These are phyloP conservation scores for Hirtodrosophila duncani DNA, from an alignment of 2,888 invertebrate genomes.

Conservation along the genomic window DNA sequence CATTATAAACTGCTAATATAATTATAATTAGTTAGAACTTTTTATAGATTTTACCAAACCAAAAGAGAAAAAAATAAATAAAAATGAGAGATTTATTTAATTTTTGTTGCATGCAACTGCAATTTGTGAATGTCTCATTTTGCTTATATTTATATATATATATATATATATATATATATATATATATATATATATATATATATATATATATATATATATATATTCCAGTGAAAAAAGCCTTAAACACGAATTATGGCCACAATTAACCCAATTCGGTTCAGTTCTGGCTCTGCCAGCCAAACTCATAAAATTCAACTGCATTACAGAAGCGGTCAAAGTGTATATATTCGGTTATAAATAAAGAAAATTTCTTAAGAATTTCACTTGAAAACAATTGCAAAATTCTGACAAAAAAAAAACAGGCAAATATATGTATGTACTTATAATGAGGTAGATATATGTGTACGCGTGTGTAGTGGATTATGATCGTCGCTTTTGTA, in stretches of 20 bases:
- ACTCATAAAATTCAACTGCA: slow-evolving; percentile 40
- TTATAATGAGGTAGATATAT: no score
- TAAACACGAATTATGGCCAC: slow-evolving; percentile 58
- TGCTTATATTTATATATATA: background rate
- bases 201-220: slow-evolving; percentile 2
- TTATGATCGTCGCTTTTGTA: no score
- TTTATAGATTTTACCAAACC: slow-evolving; percentile 12
- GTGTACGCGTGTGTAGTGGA: no score
- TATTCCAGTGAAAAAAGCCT: slow-evolving; percentile 47
- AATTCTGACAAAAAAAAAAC: no score
- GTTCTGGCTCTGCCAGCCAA: slow-evolving; percentile 44
- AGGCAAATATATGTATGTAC: no score
- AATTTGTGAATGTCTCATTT: slow-evolving; percentile 25
- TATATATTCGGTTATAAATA: no score
- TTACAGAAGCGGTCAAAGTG: slow-evolving; percentile 17
- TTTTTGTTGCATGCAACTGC: slow-evolving; percentile 31
- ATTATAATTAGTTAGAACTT: slow-evolving; percentile 33
- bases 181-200: background rate
- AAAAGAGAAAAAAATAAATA: background rate
- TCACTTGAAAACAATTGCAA: slow-evolving; percentile 46
- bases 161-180: background rate
- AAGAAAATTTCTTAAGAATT: slow-evolving; percentile 47
- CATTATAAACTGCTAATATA: slow-evolving; percentile 18
- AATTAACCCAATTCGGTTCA: slow-evolving; percentile 69
- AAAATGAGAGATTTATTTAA: slow-evolving; percentile 14